A percentile compares a stretch with the other conserved stretches of the same genome.
Evolutionary conservation across 1,140 invertebrate species (phyloP).

Genomic region (Drosophila setifemur): DNA sequence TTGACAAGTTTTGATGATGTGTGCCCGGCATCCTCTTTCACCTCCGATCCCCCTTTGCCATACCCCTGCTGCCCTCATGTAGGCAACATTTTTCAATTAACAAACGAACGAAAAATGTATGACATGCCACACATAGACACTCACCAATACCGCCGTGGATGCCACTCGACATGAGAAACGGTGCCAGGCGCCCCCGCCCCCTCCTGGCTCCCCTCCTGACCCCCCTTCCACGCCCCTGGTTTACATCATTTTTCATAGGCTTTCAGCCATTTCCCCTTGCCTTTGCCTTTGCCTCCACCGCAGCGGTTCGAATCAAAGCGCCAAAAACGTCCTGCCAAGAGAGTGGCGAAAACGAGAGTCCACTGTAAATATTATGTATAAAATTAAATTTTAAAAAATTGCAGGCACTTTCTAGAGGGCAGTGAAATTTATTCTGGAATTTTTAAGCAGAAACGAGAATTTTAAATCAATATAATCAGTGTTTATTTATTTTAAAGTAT

Average conservation of each 20-base stretch:
- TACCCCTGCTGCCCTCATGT: constrained; percentile 31
- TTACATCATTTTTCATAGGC: constrained; percentile 71
- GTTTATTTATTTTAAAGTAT: too few species aligned
- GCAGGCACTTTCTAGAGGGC: not conserved
- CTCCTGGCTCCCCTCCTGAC: not conserved
- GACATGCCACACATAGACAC: constrained; percentile 70
- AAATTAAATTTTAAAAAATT: not conserved
- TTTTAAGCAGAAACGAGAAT: too few species aligned
- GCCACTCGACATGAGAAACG: constrained; percentile 52
- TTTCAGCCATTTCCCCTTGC: constrained; percentile 30
- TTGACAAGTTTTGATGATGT: constrained; percentile 75
- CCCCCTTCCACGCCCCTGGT: not conserved
- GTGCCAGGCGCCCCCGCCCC: constrained; percentile 27
- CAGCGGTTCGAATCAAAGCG: constrained; percentile 64
- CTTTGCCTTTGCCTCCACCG: constrained; percentile 17
- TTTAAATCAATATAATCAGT: too few species aligned
- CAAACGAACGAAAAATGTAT: constrained; percentile 79
- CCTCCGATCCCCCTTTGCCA: not conserved
- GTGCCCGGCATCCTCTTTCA: constrained; percentile 27
- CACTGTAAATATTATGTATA: not conserved
- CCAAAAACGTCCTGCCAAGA: constrained; percentile 70
- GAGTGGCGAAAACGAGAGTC: constrained; percentile 14
- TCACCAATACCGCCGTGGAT: constrained; percentile 8
- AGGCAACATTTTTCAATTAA: constrained; percentile 80
- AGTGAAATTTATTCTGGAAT: too few species aligned